phyloP scores from a whole-genome alignment of 2,113 vertebrate species.

The Kobus ellipsiprymnus region DNA sequence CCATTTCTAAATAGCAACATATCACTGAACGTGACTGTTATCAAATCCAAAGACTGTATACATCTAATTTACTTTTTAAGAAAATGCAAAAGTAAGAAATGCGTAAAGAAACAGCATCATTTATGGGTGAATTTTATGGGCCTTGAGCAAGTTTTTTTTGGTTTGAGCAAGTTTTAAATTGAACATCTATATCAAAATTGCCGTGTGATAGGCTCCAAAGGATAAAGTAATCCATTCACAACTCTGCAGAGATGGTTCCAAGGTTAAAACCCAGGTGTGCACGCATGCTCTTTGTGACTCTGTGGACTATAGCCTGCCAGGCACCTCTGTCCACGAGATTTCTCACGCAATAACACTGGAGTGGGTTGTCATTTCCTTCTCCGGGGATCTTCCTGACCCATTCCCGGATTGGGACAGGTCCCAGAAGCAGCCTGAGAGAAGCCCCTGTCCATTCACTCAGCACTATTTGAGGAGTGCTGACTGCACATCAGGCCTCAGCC shows the following conservation, averaged over 20 bases:
- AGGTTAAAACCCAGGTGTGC: background rate
- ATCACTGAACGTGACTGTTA: background rate
- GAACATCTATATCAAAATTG: background rate
- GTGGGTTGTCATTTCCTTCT: background rate
- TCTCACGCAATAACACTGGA: background rate
- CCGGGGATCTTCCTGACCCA: background rate
- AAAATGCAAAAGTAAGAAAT: background rate
- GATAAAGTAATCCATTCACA: background rate
- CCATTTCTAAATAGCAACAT: background rate
- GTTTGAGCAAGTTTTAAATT: background rate
- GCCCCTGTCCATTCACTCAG: background rate
- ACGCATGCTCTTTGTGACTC: background rate
- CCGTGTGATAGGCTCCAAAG: background rate
- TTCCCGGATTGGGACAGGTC: background rate
- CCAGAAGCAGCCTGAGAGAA: background rate
- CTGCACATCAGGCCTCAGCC: background rate
- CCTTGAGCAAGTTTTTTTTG: background rate
- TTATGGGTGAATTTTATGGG: background rate
- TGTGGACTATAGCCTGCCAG: background rate
- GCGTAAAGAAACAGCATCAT: background rate
- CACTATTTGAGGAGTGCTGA: background rate
- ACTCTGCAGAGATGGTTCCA: background rate
- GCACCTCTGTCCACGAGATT: background rate
- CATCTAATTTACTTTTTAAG: background rate
- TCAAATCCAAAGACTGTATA: background rate